Conservation (phyloP, 2,113 vertebrate species). For the Shinisaurus crocodilurus region DNA sequence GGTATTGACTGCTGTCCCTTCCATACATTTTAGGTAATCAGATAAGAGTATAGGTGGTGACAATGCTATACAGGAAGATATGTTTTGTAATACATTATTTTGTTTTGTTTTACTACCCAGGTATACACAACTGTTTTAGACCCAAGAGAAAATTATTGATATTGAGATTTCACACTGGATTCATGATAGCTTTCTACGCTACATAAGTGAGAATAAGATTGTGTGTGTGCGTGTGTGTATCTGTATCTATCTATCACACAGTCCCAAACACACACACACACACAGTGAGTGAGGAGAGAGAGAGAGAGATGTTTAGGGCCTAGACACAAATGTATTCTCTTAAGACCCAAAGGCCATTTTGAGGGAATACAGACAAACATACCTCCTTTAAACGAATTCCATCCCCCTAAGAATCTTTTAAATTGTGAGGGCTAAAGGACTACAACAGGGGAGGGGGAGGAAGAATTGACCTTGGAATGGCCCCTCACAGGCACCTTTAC, state of each 20-base stretch:
- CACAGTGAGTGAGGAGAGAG: neutral
- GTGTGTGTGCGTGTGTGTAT: neutral
- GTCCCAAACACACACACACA: neutral
- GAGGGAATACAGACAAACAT: neutral
- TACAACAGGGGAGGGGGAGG: neutral
- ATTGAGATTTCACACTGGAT: constrained; percentile 25
- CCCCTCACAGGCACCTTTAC: neutral
- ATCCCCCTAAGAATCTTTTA: neutral
- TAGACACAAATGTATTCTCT: neutral
- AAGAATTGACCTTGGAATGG: neutral
- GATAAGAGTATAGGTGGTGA: constrained; percentile 52
- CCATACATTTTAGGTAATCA: constrained; percentile 58
- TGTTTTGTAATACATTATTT: constrained; percentile 38
- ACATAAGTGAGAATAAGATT: neutral
- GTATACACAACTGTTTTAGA: constrained; percentile 26
- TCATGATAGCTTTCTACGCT: constrained; percentile 32
- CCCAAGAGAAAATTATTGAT: constrained; percentile 27
- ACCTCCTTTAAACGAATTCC: neutral
- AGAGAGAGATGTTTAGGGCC: neutral
- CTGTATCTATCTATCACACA: neutral
- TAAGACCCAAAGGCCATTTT: neutral
- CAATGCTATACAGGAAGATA: constrained; percentile 42
- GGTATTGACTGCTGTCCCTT: constrained; percentile 57
- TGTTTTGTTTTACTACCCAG: constrained; percentile 33
- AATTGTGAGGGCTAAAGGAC: neutral